These are phyloP conservation scores for Erythrocercus mccallii DNA, from an alignment of 2,113 vertebrate genomes.

Conservation along the genomic window DNA sequence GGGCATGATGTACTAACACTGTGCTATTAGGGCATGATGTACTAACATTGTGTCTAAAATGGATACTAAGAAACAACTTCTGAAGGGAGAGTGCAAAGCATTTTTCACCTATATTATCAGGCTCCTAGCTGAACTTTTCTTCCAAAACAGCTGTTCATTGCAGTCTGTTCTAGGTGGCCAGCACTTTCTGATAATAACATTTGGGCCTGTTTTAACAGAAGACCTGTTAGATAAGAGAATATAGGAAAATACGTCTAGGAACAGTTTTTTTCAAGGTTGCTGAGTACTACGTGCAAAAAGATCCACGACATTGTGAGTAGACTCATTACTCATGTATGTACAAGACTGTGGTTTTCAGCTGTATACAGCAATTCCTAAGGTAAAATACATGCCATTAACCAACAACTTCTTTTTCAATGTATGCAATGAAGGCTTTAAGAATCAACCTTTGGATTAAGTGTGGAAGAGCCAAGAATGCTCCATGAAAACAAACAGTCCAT, in stretches of 20 bases:
- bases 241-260: neutral
- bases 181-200: neutral
- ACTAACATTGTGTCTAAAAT: neutral
- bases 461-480: neutral
- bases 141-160: neutral
- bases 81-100: neutral
- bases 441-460: neutral
- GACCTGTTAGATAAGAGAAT: neutral
- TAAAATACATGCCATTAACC: neutral
- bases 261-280: neutral
- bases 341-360: neutral
- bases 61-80: neutral
- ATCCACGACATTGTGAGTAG: fast-evolving
- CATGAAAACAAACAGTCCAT: neutral
- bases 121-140: neutral
- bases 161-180: neutral
- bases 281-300: neutral
- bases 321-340: neutral
- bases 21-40: neutral
- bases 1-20: neutral
- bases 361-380: neutral
- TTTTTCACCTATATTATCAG: neutral
- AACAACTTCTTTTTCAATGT: neutral
- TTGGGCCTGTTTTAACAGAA: neutral
- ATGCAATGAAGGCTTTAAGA: neutral